Evolutionary conservation across 2,113 vertebrate genomes (phyloP), one percentile per base, ranked within the genome.

Genomic region (Phrynocephalus versicolor): DNA sequence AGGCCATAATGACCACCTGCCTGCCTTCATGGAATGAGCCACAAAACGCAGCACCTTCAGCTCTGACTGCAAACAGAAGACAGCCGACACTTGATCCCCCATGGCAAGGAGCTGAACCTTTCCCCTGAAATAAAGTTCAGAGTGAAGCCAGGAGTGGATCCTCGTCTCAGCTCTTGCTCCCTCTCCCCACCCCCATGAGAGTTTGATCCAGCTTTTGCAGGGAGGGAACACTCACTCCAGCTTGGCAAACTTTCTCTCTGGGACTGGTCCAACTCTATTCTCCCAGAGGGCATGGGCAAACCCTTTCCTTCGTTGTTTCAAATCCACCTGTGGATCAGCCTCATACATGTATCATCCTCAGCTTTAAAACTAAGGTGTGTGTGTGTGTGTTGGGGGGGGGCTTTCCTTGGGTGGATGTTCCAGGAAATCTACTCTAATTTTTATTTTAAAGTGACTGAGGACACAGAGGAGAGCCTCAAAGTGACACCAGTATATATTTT

Each of bases 101-200:
- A 51, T n/a, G n/a, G n/a, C n/a, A n/a, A n/a, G n/a, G n/a, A n/a
- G n/a, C n/a, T n/a, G n/a, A n/a, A n/a, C n/a, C n/a, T n/a, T n/a
- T 6, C 45, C 45, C 45, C 45, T 51, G 45, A 65, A 45, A 3
- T 0, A 0, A 8, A 51, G 89, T 85, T 88, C 85, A 78, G 79
- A 86, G 85, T 19, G 18, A 23, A 62, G 60, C 60, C 60, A 62
- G 60, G 16, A 76, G 75, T n/a, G n/a, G n/a, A n/a, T n/a, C n/a
- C n/a, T n/a, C 64, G 91, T 91, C 91, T 88, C 90, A 84, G 67
- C 85, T 51, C 80, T 30, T 86, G 60, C 87, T 82, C 84, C 60
- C 72, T 60, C 84, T 3, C 23, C 73, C 45, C 45, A 5, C 45
- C 10, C 5, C 45, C 45, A 51, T 51, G 5, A 10, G 45, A 51